A percentile compares a stretch with the other conserved stretches of the same genome.
phyloP scores from a whole-genome alignment of 2,888 invertebrate genomes.

The Eristalis intricaria region DNA sequence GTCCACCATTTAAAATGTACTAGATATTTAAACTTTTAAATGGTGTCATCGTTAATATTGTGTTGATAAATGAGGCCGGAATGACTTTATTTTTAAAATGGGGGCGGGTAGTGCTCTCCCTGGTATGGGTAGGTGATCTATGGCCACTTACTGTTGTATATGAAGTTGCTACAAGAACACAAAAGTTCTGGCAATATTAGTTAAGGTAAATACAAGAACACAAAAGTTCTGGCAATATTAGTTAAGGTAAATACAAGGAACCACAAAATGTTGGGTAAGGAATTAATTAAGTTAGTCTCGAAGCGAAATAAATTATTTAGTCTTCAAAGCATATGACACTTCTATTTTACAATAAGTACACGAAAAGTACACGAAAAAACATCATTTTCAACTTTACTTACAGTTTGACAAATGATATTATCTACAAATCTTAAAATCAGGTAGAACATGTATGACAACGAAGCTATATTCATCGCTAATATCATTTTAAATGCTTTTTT shows the following conservation, averaged over 20 bases:
- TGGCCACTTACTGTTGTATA: too few relatives aligned
- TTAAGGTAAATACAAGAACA: neutral
- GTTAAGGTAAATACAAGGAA: neutral
- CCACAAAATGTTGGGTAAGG: neutral
- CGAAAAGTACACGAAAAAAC: too few relatives aligned
- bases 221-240: neutral
- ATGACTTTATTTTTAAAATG: too few relatives aligned
- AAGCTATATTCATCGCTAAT: neutral
- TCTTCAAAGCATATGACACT: neutral
- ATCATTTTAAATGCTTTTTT: constrained; percentile 8
- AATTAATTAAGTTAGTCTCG: neutral
- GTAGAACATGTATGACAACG: neutral
- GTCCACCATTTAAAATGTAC: too few relatives aligned
- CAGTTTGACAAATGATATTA: neutral
- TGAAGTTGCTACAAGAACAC: too few relatives aligned
- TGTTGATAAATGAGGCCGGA: neutral
- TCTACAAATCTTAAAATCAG: neutral
- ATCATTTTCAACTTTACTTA: neutral
- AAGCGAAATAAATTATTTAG: neutral
- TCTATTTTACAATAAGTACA: neutral
- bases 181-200: too few relatives aligned
- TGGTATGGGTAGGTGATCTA: neutral
- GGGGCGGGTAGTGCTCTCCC: too few relatives aligned
- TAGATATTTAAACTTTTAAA: too few relatives aligned
- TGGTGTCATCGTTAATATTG: neutral